Percentiles rank a stretch among this genome's conserved stretches.
These are phyloP conservation scores for Stigmatopora nigra DNA, from an alignment of 2,113 vertebrate species.

Conservation along the genomic window DNA sequence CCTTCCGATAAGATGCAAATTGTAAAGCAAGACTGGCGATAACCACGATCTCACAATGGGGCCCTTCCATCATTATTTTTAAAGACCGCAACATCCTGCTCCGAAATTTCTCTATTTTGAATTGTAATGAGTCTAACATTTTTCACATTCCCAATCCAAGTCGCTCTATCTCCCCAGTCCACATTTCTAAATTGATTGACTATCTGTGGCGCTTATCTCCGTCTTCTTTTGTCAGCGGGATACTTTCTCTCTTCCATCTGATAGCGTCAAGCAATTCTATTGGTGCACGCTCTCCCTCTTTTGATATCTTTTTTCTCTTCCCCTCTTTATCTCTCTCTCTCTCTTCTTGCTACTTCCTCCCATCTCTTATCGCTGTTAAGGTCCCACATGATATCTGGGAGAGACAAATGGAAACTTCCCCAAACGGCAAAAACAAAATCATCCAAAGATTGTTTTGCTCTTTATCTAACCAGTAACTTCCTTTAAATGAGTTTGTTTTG, in stretches of 20 bases:
- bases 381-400: neutral
- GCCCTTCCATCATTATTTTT: too few relatives aligned
- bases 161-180: neutral
- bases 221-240: constrained; percentile 22
- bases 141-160: too few relatives aligned
- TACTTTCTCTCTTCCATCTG: constrained; percentile 27
- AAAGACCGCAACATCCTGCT: too few relatives aligned
- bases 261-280: constrained; percentile 17
- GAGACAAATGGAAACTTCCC: constrained; percentile 27
- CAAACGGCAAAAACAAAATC: neutral
- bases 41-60: too few relatives aligned
- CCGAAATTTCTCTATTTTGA: too few relatives aligned
- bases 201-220: constrained; percentile 5
- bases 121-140: too few relatives aligned
- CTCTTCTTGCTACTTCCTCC: constrained; percentile 8
- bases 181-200: neutral
- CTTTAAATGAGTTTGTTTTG: too few relatives aligned
- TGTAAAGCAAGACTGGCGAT: too few relatives aligned
- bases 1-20: too few relatives aligned
- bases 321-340: neutral
- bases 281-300: neutral
- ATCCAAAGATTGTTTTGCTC: too few relatives aligned
- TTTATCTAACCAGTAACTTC: too few relatives aligned
- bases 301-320: constrained; percentile 1
- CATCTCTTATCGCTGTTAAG: constrained; percentile 21